Conservation (phyloP, 2,113 vertebrate genomes). For the Meles meles region DNA sequence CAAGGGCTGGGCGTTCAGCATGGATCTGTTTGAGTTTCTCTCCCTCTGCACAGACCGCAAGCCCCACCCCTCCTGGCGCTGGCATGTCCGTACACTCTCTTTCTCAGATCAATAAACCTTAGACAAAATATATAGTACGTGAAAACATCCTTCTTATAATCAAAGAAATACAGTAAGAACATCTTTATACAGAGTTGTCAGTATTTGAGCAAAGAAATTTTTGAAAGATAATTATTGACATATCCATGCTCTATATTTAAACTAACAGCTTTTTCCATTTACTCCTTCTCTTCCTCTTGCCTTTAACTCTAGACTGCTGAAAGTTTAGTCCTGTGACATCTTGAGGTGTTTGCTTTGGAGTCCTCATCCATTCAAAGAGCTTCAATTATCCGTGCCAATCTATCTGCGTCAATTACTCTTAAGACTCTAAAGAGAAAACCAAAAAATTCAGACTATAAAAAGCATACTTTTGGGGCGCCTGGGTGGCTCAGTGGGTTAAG, state of each 20-base stretch:
- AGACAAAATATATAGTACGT: neutral
- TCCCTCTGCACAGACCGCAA: neutral
- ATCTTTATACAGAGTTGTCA: neutral
- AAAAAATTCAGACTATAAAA: too few species aligned
- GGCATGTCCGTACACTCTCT: neutral
- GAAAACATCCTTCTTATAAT: neutral
- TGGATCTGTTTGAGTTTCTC: neutral
- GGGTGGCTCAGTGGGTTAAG: too few species aligned
- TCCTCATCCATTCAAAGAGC: neutral
- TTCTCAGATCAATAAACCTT: neutral
- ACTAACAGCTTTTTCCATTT: neutral
- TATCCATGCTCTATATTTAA: neutral
- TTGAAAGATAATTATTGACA: neutral
- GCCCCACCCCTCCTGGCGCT: neutral
- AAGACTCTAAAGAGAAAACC: conserved; percentile 5
- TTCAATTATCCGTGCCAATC: neutral
- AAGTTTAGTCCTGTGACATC: neutral
- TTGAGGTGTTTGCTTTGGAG: neutral
- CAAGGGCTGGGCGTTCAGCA: neutral
- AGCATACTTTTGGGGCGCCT: too few species aligned
- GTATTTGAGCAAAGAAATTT: neutral
- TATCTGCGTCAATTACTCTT: neutral
- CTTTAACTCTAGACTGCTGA: neutral
- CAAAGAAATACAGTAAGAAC: neutral
- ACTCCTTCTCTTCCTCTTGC: neutral